These are phyloP conservation scores for Struthio camelus DNA, from an alignment of 2,113 vertebrate genomes.

Conservation along the genomic window DNA sequence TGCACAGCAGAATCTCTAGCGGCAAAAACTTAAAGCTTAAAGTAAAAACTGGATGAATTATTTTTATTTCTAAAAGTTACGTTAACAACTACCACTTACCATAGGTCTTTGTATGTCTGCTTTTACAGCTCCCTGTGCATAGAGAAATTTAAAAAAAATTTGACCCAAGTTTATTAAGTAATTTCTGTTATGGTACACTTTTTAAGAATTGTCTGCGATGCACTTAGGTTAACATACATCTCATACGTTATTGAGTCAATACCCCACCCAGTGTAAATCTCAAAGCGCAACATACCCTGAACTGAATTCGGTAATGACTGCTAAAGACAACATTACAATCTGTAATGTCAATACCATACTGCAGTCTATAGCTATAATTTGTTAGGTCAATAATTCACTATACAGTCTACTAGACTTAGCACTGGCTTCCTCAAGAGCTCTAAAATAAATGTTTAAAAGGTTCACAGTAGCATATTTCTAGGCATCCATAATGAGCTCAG, in stretches of 20 bases:
- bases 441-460: constrained; percentile 24
- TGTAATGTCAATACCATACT: constrained; percentile 13
- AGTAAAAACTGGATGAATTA: background rate
- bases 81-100: background rate
- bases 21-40: background rate
- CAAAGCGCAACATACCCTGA: background rate
- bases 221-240: background rate
- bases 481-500: constrained; percentile 42
- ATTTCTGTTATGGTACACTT: background rate
- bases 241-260: background rate
- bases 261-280: background rate
- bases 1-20: too few relatives aligned
- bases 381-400: constrained; percentile 52
- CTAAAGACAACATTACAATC: background rate
- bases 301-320: constrained; percentile 30
- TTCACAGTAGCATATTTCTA: constrained; percentile 11
- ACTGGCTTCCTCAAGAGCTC: background rate
- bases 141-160: accelerated
- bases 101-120: background rate
- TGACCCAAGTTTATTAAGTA: background rate
- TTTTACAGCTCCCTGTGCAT: background rate
- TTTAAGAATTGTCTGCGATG: background rate
- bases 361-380: background rate
- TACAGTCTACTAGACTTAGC: constrained; percentile 13
- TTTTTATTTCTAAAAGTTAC: background rate